Evolutionary conservation across 2,888 invertebrate genomes (phyloP), one percentile per base, ranked within the genome.

Genomic region (Lithosia quadra): DNA sequence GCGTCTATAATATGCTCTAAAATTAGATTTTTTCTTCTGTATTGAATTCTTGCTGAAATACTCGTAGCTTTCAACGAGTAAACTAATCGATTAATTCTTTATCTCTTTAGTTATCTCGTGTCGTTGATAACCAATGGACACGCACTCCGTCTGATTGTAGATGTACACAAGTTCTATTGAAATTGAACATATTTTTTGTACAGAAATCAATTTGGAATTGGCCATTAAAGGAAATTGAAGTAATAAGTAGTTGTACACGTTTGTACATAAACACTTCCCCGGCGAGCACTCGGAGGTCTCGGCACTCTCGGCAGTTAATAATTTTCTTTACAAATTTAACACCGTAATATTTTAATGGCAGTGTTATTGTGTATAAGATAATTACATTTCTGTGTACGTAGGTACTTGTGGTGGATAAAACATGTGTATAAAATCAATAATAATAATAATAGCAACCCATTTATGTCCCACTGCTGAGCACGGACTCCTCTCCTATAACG

Each of bases 151-250:
- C 56, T 28, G 7, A 33, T 59, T 63, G 21, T 63, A 65, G 34
- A 81, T 62, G 68, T 71, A 28, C 68, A 63, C 55, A 72, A 68
- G 71, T 71, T 68, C 55, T 71, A 77, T 74, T 78, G 71, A 75
- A 76, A 74, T 78, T 72, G 69, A 79, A 76, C 74, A 69, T 72
- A 68, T 72, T 76, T 81, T 81, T 78, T 80, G 43, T 65, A 49
- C 58, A 55, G 66, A 79, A 81, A 80, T 81, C 76, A 81, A 81
- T 81, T 81, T 82, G 70, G 66, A 49, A 62, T 71, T 71, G 71
- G 68, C 80, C 78, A 81, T 75, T 78, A 82, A 71, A 78, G 76
- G 74, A 80, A 80, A 82, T 82, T 65, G 53, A 69, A 68, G 57
- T 61, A 70, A 69, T 69, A 53, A 49, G 49, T n/a, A 49, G 49